Conservation (phyloP, 2,888 invertebrate species). For the Anthrax anthrax region DNA sequence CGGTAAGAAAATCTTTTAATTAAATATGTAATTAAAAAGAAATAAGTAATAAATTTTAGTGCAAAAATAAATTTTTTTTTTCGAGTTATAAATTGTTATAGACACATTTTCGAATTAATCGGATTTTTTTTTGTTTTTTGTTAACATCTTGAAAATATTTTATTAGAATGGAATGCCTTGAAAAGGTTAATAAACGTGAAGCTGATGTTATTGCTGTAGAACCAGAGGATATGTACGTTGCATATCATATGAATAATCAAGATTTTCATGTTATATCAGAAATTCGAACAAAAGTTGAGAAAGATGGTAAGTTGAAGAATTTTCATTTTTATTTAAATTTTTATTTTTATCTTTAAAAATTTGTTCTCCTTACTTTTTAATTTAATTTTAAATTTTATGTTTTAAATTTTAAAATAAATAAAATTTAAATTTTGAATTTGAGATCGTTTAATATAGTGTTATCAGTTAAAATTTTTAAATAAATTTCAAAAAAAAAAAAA, state of each 20-base stretch:
- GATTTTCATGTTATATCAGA: constrained; percentile 63
- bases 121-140: neutral
- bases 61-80: too few relatives aligned
- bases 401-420: too few relatives aligned
- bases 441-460: too few relatives aligned
- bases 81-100: too few relatives aligned
- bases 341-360: neutral
- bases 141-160: neutral
- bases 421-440: too few relatives aligned
- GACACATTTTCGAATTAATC: too few relatives aligned
- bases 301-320: constrained; percentile 41
- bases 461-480: too few relatives aligned
- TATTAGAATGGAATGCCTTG: constrained; percentile 56
- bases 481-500: too few relatives aligned
- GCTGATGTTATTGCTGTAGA: constrained; percentile 74
- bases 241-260: constrained; percentile 53
- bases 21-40: too few relatives aligned
- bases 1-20: constrained; percentile 41
- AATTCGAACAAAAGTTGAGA: constrained; percentile 61
- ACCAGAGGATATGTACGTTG: constrained; percentile 80
- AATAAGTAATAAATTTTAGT: too few relatives aligned
- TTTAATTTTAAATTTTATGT: too few relatives aligned
- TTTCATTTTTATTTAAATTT: neutral
- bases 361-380: too few relatives aligned
- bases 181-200: constrained; percentile 55